A percentile compares a stretch with the other conserved stretches of the same genome.
These are phyloP conservation scores for Eurytoma adleriae DNA, from an alignment of 2,888 invertebrate genomes.

Conservation along the genomic window DNA sequence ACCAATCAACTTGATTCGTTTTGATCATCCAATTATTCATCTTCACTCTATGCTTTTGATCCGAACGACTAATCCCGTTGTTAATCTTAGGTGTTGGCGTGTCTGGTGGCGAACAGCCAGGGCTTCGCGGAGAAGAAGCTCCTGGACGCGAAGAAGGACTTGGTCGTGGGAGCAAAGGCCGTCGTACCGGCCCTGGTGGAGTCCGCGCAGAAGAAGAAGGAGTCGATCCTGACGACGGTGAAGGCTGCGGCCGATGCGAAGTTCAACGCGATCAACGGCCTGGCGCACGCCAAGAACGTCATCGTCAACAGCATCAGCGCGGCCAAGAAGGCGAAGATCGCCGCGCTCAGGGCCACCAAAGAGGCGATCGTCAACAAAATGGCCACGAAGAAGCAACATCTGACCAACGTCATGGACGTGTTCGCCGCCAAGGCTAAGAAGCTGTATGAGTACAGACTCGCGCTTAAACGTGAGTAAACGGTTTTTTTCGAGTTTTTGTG, in stretches of 20 bases:
- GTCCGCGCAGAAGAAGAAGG: conserved; percentile 39
- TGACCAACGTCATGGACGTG: not conserved
- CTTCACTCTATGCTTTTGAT: no score
- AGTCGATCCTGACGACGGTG: conserved; percentile 29
- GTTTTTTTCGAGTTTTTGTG: not conserved
- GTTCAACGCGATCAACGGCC: conserved; percentile 23
- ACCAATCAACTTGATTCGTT: no score
- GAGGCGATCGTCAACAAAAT: conserved; percentile 40
- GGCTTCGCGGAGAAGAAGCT: conserved; percentile 2
- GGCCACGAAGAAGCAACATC: conserved; percentile 28
- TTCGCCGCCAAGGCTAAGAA: conserved; percentile 66
- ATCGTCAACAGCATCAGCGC: conserved; percentile 35
- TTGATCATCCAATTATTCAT: no score
- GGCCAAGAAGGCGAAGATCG: conserved; percentile 45
- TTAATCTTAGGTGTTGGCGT: conserved; percentile 3
- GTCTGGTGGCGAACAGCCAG: not conserved
- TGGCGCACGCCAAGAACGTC: conserved; percentile 48
- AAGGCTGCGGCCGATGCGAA: conserved; percentile 30
- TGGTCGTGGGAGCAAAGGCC: conserved; percentile 32
- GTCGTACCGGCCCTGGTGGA: conserved; percentile 45
- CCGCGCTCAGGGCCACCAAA: conserved; percentile 49
- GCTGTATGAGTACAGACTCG: conserved; percentile 16
- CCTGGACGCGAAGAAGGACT: conserved; percentile 19
- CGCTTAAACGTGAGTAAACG: conserved; percentile 21
- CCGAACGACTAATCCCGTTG: no score